Percentiles rank a stretch among this genome's conserved stretches.
Evolutionary conservation across 1,140 invertebrate species (phyloP).

Genomic region (Brachionus plicatilis): DNA sequence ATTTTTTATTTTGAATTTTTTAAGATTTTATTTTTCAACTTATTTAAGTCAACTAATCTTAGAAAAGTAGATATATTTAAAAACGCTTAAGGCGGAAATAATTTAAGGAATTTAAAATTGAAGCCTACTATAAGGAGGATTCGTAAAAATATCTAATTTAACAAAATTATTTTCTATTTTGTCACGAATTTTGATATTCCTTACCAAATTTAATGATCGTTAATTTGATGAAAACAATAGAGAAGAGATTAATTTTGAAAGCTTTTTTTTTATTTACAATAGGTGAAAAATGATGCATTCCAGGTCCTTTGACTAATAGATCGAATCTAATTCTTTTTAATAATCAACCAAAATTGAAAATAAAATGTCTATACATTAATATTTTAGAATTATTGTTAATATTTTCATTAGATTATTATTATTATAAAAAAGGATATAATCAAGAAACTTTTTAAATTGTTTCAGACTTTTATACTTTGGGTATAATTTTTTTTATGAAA

Average conservation of each 20-base stretch:
- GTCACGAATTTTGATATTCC: not conserved
- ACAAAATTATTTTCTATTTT: not conserved
- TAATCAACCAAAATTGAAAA: too few relatives aligned
- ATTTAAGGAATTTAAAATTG: not conserved
- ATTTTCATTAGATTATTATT: too few relatives aligned
- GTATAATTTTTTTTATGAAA: not conserved
- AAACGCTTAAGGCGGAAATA: not conserved
- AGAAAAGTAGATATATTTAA: too few relatives aligned
- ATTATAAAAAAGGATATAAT: too few relatives aligned
- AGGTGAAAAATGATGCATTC: not conserved
- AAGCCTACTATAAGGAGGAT: not conserved
- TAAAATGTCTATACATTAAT: too few relatives aligned
- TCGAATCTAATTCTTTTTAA: too few relatives aligned
- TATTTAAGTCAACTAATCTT: not conserved
- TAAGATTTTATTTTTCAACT: not conserved
- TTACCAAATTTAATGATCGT: not conserved
- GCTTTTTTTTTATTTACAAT: not conserved
- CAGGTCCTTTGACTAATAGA: not conserved
- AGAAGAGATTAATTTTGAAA: not conserved
- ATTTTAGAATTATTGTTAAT: too few relatives aligned
- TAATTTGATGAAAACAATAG: not conserved
- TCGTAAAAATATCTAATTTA: not conserved
- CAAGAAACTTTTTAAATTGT: too few relatives aligned
- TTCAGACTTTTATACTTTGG: too few relatives aligned
- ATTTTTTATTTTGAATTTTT: not conserved